phyloP scores from a whole-genome alignment of 1,140 invertebrate species.

The Pararge aegeria region DNA sequence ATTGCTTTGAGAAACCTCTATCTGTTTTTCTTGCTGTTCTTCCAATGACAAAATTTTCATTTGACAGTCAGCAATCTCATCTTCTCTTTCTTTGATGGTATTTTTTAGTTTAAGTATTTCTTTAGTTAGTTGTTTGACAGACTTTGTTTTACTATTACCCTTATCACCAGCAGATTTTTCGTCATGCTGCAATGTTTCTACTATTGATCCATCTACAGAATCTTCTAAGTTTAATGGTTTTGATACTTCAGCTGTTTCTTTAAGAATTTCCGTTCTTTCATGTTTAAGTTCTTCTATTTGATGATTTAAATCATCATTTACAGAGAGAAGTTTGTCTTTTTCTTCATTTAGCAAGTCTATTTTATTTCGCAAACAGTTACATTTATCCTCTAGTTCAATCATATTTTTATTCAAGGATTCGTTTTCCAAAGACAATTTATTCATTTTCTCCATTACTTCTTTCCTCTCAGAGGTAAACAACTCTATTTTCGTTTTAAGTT shows the following conservation, averaged over 20 bases:
- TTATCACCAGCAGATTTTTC: constrained; percentile 61
- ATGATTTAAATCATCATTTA: constrained; percentile 56
- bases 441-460: constrained; percentile 86
- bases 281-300: constrained; percentile 73
- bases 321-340: constrained; percentile 72
- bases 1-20: constrained; percentile 52
- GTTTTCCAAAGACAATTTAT: constrained; percentile 83
- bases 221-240: constrained; percentile 56
- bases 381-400: constrained; percentile 80
- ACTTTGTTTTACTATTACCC: constrained; percentile 56
- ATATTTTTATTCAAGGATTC: constrained; percentile 79
- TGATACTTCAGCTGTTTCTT: constrained; percentile 62
- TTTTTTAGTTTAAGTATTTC: constrained; percentile 76
- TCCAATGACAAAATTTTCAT: constrained; percentile 75
- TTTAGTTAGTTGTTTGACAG: constrained; percentile 75
- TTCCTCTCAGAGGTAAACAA: constrained; percentile 82
- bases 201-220: constrained; percentile 36
- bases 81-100: constrained; percentile 77
- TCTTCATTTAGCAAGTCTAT: constrained; percentile 81
- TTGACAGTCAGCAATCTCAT: constrained; percentile 77
- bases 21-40: constrained; percentile 70
- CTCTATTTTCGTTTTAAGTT: constrained; percentile 84
- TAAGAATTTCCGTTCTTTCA: constrained; percentile 64
- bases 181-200: constrained; percentile 47
- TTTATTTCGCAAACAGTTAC: constrained; percentile 71